phyloP scores from a whole-genome alignment of 2,797 vertebrate species.

The Cuniculus paca region DNA sequence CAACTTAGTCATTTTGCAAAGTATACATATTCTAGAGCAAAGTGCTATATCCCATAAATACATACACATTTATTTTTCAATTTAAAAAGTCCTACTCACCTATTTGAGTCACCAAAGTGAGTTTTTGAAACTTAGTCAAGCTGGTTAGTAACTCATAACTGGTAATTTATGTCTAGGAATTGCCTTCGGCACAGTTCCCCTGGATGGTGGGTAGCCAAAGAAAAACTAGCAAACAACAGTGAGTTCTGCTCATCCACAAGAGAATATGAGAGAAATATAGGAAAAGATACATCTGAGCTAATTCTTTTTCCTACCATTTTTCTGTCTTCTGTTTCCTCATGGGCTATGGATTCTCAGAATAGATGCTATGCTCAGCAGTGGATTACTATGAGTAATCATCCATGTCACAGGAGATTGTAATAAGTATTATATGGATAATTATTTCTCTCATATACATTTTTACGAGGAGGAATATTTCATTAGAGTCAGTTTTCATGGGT shows the following conservation, averaged over 20 bases:
- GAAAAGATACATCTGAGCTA: not conserved
- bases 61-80: not conserved
- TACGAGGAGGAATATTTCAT: slow-evolving; percentile 34
- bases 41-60: not conserved
- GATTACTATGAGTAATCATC: not conserved
- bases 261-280: not conserved
- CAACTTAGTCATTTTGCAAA: not conserved
- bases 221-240: not conserved
- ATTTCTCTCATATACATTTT: not conserved
- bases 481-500: slow-evolving; percentile 1
- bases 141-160: not conserved
- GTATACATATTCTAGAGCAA: not conserved
- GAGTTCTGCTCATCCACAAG: not conserved
- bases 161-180: not conserved
- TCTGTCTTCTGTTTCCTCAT: not conserved
- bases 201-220: not conserved
- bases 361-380: not conserved
- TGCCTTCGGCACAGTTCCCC: not conserved
- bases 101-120: not conserved
- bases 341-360: not conserved
- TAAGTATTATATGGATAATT: not conserved
- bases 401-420: not conserved
- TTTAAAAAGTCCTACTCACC: not conserved
- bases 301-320: not conserved
- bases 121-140: not conserved